A percentile compares a stretch with the other conserved stretches of the same genome.
These are phyloP conservation scores for Clunio marinus DNA, from an alignment of 2,888 invertebrate species.

Conservation along the genomic window DNA sequence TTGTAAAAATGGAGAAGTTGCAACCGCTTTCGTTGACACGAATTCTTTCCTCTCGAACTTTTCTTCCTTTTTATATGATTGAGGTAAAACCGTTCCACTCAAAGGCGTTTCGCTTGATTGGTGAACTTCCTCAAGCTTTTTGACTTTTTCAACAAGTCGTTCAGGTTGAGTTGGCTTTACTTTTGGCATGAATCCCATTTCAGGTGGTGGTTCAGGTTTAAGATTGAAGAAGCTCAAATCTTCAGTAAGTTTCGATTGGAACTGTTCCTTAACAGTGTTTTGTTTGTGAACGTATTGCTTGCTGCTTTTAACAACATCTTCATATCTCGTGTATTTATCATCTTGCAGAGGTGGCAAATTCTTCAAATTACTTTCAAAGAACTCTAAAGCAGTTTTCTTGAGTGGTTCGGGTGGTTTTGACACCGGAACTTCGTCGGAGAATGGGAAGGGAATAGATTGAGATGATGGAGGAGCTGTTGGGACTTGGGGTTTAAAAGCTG, in stretches of 20 bases:
- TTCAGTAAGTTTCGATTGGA: conserved; percentile 7
- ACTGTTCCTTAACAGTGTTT: conserved; percentile 17
- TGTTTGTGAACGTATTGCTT: conserved; percentile 24
- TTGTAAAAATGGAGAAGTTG: conserved; percentile 41
- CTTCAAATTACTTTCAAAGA: conserved; percentile 62
- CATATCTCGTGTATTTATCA: conserved; percentile 52
- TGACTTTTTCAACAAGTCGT: conserved; percentile 58
- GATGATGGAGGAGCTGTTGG: neutral
- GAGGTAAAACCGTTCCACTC: conserved; percentile 58
- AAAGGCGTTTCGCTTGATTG: conserved; percentile 56
- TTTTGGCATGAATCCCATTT: conserved; percentile 62
- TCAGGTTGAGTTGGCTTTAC: conserved; percentile 51
- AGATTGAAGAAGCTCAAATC: conserved; percentile 51
- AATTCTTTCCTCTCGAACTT: conserved; percentile 40
- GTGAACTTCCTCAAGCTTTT: conserved; percentile 58
- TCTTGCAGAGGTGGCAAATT: conserved; percentile 50
- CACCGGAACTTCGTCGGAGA: neutral
- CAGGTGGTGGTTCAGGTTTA: conserved; percentile 66
- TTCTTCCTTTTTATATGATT: conserved; percentile 41
- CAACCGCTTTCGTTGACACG: conserved; percentile 39
- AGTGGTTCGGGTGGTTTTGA: conserved; percentile 43
- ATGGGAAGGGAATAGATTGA: conserved; percentile 16
- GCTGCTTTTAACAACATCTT: conserved; percentile 43
- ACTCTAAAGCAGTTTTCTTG: conserved; percentile 59
- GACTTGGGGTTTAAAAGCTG: no score